Evolutionary conservation across 2,797 vertebrate species (phyloP).

Genomic region (Coreius guichenoti): DNA sequence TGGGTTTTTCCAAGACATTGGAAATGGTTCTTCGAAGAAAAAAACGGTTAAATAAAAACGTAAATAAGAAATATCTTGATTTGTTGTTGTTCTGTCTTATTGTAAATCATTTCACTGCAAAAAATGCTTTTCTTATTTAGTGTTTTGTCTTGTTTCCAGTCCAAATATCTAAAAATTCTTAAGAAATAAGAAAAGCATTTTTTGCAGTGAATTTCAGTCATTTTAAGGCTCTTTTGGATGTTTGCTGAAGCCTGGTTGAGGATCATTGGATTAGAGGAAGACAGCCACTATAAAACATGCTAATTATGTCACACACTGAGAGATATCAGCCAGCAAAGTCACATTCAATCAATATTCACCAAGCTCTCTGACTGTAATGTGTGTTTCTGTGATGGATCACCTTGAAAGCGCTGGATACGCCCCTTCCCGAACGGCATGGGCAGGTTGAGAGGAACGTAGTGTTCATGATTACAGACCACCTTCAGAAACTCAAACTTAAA

Average conservation of each 20-base stretch:
- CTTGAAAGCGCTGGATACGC: constrained; percentile 94
- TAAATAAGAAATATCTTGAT: no score
- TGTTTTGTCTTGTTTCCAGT: no score
- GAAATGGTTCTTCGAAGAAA: no score
- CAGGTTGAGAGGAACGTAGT: constrained; percentile 94
- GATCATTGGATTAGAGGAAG: not conserved
- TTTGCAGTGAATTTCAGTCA: no score
- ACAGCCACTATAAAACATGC: not conserved
- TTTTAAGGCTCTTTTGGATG: not conserved
- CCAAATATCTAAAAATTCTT: no score
- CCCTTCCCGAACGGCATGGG: constrained; percentile 97
- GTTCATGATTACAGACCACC: constrained; percentile 94
- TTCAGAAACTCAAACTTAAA: constrained; percentile 98
- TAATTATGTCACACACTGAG: not conserved
- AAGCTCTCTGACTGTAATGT: not conserved
- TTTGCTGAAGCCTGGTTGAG: not conserved
- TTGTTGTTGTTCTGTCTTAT: no score
- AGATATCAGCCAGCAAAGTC: not conserved
- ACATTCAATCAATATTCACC: not conserved
- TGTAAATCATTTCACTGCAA: no score
- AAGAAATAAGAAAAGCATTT: no score
- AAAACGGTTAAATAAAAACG: no score
- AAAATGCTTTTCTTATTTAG: no score
- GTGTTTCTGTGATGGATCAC: constrained; percentile 71
- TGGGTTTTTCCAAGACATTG: no score